Evolutionary conservation across 2,888 invertebrate species (phyloP).

Genomic region (Hirtodrosophila trivittata): DNA sequence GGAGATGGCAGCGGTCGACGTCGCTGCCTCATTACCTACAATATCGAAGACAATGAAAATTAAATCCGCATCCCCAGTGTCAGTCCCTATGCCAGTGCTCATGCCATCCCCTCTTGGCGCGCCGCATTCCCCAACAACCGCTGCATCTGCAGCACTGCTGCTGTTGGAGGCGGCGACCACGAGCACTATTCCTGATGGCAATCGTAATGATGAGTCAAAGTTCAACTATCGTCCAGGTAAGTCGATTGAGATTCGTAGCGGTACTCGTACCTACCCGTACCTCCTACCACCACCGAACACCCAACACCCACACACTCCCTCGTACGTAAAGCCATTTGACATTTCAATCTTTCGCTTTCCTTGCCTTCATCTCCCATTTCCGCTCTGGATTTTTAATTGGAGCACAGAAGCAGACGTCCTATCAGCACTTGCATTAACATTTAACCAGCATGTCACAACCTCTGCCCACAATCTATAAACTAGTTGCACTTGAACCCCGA

Average conservation of each 20-base stretch:
- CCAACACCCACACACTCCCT: slow-evolving; percentile 5
- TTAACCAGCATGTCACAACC: slow-evolving; percentile 49
- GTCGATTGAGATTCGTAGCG: slow-evolving; percentile 36
- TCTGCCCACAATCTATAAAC: slow-evolving; percentile 13
- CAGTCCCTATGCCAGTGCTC: slow-evolving; percentile 11
- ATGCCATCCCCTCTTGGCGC: slow-evolving; percentile 7
- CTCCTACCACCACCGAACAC: not conserved
- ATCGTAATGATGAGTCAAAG: slow-evolving; percentile 79
- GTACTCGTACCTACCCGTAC: slow-evolving; percentile 12
- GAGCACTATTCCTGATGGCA: slow-evolving; percentile 62
- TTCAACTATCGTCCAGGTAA: slow-evolving; percentile 72
- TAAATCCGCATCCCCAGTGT: slow-evolving; percentile 46
- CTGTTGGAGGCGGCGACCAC: slow-evolving; percentile 54
- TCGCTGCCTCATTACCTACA: slow-evolving; percentile 44
- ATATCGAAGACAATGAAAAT: slow-evolving; percentile 51
- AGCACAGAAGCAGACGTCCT: slow-evolving; percentile 28
- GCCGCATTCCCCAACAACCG: slow-evolving; percentile 63
- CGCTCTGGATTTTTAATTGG: slow-evolving; percentile 66
- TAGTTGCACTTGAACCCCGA: slow-evolving; percentile 51
- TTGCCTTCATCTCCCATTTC: slow-evolving; percentile 47
- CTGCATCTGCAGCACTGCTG: slow-evolving; percentile 62
- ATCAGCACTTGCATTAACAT: slow-evolving; percentile 43
- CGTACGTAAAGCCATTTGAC: slow-evolving; percentile 10
- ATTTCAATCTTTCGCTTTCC: slow-evolving; percentile 36
- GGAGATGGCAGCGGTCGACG: slow-evolving; percentile 40